Evolutionary conservation across 2,797 vertebrate genomes (phyloP).

Genomic region (Platalea minor): DNA sequence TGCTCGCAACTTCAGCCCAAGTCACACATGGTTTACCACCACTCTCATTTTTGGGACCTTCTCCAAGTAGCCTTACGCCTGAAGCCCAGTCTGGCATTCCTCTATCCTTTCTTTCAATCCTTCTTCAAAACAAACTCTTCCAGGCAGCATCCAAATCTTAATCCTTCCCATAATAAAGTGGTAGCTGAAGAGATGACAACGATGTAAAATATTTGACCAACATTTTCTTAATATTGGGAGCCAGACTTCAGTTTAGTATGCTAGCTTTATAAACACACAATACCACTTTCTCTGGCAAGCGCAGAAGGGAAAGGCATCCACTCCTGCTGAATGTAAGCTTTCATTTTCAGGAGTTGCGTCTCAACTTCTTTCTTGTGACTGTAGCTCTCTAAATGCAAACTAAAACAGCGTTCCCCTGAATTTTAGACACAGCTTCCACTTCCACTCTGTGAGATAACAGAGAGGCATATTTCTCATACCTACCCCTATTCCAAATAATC

Average conservation of each 20-base stretch:
- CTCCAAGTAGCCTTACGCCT: slow-evolving; percentile 42
- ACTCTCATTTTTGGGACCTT: slow-evolving; percentile 32
- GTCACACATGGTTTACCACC: slow-evolving; percentile 49
- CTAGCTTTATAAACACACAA: slow-evolving; percentile 49
- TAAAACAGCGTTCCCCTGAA: accelerated
- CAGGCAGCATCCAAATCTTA: slow-evolving; percentile 42
- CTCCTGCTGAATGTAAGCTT: slow-evolving; percentile 27
- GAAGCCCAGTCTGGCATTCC: slow-evolving; percentile 29
- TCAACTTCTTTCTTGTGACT: background rate
- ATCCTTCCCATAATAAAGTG: slow-evolving; percentile 54
- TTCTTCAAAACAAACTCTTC: slow-evolving; percentile 51
- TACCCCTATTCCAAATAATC: background rate
- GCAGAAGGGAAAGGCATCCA: background rate
- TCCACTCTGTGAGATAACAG: background rate
- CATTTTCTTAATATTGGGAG: slow-evolving; percentile 26
- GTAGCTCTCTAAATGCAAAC: background rate
- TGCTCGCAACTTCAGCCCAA: slow-evolving; percentile 27
- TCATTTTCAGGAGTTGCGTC: background rate
- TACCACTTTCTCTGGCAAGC: slow-evolving; percentile 57
- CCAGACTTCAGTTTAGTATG: background rate
- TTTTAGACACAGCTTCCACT: background rate
- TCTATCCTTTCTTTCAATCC: slow-evolving; percentile 28
- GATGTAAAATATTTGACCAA: slow-evolving; percentile 57
- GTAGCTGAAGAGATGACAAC: slow-evolving; percentile 58
- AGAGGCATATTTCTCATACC: background rate